A percentile compares a stretch with the other conserved stretches of the same genome.
Evolutionary conservation across 2,113 vertebrate genomes (phyloP).

Genomic region (Pollimyrus isidori): DNA sequence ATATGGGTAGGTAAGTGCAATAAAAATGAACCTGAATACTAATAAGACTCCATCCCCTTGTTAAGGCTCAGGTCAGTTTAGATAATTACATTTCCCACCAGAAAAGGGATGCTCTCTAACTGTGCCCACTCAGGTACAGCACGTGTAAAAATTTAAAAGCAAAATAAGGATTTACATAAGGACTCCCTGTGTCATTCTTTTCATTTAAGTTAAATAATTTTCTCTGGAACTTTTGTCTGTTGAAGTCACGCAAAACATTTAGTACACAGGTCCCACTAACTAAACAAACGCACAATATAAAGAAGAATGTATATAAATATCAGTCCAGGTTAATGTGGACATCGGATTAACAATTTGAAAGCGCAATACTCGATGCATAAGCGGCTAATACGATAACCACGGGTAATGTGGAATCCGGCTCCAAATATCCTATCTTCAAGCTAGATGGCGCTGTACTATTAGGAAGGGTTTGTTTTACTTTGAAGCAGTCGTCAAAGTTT

Average conservation of each 20-base stretch:
- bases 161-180: too few species aligned
- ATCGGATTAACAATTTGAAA: background rate
- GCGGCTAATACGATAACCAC: background rate
- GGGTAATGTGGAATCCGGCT: background rate
- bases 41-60: background rate
- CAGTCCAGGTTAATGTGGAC: background rate
- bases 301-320: background rate
- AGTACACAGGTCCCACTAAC: background rate
- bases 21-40: background rate
- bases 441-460: constrained; percentile 21
- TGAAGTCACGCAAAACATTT: background rate
- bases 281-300: background rate
- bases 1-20: background rate
- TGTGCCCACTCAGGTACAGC: background rate
- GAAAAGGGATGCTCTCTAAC: background rate
- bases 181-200: background rate
- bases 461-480: background rate
- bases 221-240: background rate
- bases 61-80: background rate
- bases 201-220: background rate
- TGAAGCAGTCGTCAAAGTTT: background rate
- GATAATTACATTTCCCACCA: background rate
- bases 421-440: background rate
- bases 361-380: background rate
- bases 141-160: background rate